phyloP scores from a whole-genome alignment of 2,888 invertebrate species.

The Torymus texanus region DNA sequence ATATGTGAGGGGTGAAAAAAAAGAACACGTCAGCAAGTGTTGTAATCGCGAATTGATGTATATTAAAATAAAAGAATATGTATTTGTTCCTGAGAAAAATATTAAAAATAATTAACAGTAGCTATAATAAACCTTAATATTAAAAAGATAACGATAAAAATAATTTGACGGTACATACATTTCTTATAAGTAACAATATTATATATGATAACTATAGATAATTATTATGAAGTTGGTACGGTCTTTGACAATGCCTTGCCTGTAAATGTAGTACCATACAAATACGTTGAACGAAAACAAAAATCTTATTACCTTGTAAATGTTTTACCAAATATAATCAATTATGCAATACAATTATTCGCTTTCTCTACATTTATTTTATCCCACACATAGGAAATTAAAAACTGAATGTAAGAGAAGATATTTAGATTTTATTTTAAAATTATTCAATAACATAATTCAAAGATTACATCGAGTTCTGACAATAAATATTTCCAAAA shows the following conservation, averaged over 20 bases:
- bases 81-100: conserved; percentile 73
- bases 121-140: conserved; percentile 67
- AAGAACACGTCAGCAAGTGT: conserved; percentile 67
- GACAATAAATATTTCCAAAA: conserved; percentile 48
- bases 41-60: conserved; percentile 74
- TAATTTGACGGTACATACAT: conserved; percentile 74
- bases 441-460: conserved; percentile 51
- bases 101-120: conserved; percentile 68
- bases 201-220: conserved; percentile 60
- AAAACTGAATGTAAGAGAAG: not conserved
- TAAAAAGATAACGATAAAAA: conserved; percentile 68
- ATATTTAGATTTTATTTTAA: conserved; percentile 42
- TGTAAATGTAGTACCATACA: conserved; percentile 72
- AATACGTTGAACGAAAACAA: conserved; percentile 69
- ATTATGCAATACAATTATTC: conserved; percentile 60
- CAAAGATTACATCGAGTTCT: conserved; percentile 51
- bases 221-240: conserved; percentile 70
- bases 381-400: not conserved
- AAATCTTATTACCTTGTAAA: conserved; percentile 75
- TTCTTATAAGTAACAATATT: conserved; percentile 72
- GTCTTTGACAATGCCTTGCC: conserved; percentile 75
- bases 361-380: not conserved
- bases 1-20: conserved; percentile 51
- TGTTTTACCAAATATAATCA: conserved; percentile 76
- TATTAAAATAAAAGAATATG: conserved; percentile 70